These are phyloP conservation scores for Andrena praecox DNA, from an alignment of 2,888 invertebrate genomes.

Conservation along the genomic window DNA sequence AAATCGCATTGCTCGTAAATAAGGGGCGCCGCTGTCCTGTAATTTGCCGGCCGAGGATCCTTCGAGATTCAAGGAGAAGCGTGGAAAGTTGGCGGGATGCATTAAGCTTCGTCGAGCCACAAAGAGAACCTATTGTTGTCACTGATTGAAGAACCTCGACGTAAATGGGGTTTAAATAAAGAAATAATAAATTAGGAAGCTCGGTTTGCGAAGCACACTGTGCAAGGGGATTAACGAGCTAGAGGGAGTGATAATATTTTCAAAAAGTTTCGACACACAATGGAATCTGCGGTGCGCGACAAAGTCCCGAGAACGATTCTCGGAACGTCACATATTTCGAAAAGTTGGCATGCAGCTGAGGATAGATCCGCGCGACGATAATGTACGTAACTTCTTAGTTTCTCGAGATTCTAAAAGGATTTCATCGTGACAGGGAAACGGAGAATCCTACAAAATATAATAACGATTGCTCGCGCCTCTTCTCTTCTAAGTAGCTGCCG, in stretches of 20 bases:
- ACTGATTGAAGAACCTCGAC: no score
- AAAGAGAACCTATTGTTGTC: no score
- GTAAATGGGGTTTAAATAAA: no score
- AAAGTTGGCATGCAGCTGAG: constrained; percentile 10
- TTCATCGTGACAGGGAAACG: background rate
- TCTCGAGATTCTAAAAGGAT: background rate
- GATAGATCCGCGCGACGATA: background rate
- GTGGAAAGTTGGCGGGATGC: background rate
- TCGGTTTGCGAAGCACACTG: background rate
- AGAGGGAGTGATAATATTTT: background rate
- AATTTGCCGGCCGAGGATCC: background rate
- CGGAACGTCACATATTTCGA: constrained; percentile 1
- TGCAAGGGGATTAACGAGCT: background rate
- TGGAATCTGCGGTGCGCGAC: background rate
- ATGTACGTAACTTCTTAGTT: background rate
- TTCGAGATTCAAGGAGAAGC: background rate
- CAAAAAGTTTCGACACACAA: background rate
- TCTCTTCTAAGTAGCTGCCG: background rate
- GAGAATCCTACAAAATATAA: background rate
- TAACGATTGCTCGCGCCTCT: background rate
- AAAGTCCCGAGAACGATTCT: background rate
- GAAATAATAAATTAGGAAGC: no score
- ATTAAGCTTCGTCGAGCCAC: background rate
- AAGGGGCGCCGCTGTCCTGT: background rate
- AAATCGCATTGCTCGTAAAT: constrained; percentile 19